Conservation (phyloP, 30 jellyfish, hydroid and myxozoan species). For the Catostylus mosaicus region DNA sequence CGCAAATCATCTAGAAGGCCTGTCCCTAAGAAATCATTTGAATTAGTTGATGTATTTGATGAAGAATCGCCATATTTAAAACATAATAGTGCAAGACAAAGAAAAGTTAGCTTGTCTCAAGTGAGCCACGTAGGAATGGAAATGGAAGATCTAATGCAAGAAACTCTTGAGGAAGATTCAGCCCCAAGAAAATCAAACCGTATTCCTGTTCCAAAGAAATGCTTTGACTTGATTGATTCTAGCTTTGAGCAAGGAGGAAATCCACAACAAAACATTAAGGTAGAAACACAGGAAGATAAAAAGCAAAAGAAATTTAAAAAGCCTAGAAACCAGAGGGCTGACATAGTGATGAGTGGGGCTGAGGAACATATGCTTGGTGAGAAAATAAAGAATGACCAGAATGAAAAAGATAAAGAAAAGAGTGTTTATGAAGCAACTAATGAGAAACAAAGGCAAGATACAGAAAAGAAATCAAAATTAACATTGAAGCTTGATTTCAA, state of each 20-base stretch:
- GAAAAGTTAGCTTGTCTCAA: background rate
- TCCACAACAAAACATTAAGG: background rate
- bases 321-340: background rate
- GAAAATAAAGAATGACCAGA: background rate
- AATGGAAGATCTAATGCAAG: slow-evolving; percentile 4
- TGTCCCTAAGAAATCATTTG: slow-evolving; percentile 67
- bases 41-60: slow-evolving; percentile 47
- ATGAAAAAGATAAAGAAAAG: background rate
- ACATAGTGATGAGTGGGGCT: background rate
- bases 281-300: background rate
- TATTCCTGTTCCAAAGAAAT: slow-evolving; percentile 58
- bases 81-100: background rate
- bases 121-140: too few relatives aligned
- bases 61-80: background rate
- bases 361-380: background rate
- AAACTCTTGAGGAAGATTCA: slow-evolving; percentile 37
- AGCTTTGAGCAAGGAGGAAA: background rate
- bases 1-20: slow-evolving; percentile 87
- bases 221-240: slow-evolving; percentile 42
- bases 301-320: slow-evolving; percentile 6
- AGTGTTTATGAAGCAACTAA: too few relatives aligned
- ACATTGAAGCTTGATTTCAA: slow-evolving; percentile 32
- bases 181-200: slow-evolving; percentile 61
- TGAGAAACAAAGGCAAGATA: background rate
- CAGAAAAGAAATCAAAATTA: slow-evolving; percentile 6